Evolutionary conservation across 2,113 vertebrate genomes (phyloP), one percentile per base, ranked within the genome.

Genomic region (Cepphus grylle): DNA sequence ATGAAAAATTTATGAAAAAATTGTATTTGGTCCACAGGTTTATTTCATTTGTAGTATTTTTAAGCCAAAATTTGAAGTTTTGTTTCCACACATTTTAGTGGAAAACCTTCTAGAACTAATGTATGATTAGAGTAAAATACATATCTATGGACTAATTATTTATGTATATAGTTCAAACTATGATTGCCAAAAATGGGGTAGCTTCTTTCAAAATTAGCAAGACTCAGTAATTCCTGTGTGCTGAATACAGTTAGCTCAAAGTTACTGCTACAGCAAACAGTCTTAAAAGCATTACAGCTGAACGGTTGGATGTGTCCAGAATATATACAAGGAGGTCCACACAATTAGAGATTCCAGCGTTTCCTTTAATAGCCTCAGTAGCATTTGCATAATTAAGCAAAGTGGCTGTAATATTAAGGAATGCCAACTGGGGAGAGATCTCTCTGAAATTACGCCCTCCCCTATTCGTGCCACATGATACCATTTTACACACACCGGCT

Each of bases 331-430:
- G 30, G 36, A 72, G 5, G 12, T 40, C 56, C 32, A 49, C 9
- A 7, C 12, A 72, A 34, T 87, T 59, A 91, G 61, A 66, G 18
- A 62, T 26, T 55, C 36, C 90, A 67, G 42, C 11, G 82, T 87
- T 89, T 87, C 32, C 61, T 91, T 85, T 79, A 72, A 90, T 91
- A 78, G 5, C 81, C 84, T 91, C 81, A 14, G 56, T n/a, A 81
- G 42, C 13, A 58, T 89, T 93, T 87, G 29, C 42, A 89, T 79
- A 94, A 94, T 93, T 94, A 94, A 81, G 47, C 65, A 84, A 86
- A 78, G 45, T n/a, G 15, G 11, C 45, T 94, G 65, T 15, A 71
- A 63, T 95, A 96, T 89, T 62, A 84, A 97, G 59, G 19, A 87
- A 84, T 29, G 42, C 25, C 32, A 81, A 69, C 81, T 58, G 45